These are phyloP conservation scores for Romanogobio albipinnatus DNA, from an alignment of 2,113 vertebrate genomes.

Conservation along the genomic window DNA sequence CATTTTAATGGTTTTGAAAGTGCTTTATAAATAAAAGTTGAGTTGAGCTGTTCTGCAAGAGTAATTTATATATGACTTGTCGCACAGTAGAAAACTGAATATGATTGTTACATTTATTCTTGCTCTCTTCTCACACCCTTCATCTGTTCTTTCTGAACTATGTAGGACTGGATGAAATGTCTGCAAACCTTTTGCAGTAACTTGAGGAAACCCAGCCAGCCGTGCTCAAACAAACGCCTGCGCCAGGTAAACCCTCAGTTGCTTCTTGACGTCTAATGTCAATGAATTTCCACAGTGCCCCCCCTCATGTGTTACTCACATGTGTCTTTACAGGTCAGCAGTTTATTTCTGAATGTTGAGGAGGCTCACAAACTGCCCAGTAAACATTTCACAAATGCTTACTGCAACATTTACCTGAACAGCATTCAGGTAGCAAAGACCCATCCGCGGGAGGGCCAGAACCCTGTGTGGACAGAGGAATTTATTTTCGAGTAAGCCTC, in stretches of 20 bases:
- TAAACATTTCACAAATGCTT: conserved; percentile 95
- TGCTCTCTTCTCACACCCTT: not conserved
- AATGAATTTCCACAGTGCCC: not conserved
- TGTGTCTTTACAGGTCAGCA: conserved; percentile 87
- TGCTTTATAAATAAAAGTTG: no score
- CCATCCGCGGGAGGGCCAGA: conserved; percentile 93
- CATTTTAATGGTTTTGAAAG: no score
- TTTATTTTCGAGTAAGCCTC: conserved; percentile 95
- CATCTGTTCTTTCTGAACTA: not conserved
- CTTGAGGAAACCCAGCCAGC: conserved; percentile 90
- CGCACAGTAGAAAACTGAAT: not conserved
- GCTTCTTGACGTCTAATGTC: not conserved
- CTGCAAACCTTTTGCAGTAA: conserved; percentile 93
- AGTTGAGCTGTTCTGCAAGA: no score
- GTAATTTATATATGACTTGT: no score
- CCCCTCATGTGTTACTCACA: not conserved
- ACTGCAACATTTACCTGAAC: conserved; percentile 98
- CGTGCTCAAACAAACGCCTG: conserved; percentile 91
- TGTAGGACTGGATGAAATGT: conserved; percentile 99
- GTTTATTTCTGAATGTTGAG: conserved; percentile 94
- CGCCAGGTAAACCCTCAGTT: conserved; percentile 83
- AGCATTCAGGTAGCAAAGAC: conserved; percentile 97
- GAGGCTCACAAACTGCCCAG: conserved; percentile 97
- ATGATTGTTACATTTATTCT: not conserved
- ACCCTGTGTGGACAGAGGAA: conserved; percentile 98